phyloP scores from a whole-genome alignment of 64 coral and sea anemone genomes.

The Dendrophyllia cribrosa region DNA sequence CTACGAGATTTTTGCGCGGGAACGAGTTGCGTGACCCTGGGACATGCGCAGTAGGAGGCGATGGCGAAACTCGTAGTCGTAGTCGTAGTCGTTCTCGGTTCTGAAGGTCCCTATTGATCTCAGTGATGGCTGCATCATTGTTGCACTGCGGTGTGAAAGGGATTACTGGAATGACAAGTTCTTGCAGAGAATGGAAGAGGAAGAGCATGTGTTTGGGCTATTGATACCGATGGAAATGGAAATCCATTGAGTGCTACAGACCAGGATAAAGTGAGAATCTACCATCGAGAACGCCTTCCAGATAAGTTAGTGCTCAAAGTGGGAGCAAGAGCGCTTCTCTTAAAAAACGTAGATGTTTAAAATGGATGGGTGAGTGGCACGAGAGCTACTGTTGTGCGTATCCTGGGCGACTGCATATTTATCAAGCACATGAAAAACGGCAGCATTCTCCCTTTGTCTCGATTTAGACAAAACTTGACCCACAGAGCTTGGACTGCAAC shows the following conservation, averaged over 20 bases:
- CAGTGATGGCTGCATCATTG: neutral
- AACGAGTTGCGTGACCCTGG: too few species aligned
- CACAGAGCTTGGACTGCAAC: neutral
- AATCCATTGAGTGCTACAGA: constrained; percentile 14
- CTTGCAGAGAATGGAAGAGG: neutral
- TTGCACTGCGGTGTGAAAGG: neutral
- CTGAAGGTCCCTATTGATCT: too few species aligned
- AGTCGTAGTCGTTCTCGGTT: too few species aligned
- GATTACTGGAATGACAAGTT: constrained; percentile 8
- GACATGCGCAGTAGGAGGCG: too few species aligned
- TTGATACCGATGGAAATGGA: neutral
- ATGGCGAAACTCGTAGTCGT: too few species aligned
- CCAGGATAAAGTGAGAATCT: neutral
- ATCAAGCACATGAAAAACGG: neutral
- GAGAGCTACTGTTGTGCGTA: neutral
- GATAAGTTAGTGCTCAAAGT: constrained; percentile 7
- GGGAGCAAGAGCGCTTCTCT: neutral
- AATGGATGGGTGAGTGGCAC: neutral
- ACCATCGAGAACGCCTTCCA: neutral
- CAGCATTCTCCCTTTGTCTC: neutral
- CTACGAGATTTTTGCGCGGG: too few species aligned
- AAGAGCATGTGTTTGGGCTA: neutral
- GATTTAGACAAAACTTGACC: constrained; percentile 10
- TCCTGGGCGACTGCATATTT: constrained; percentile 15
- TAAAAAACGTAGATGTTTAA: constrained; percentile 14